Evolutionary conservation across 2,888 invertebrate species (phyloP), one percentile per base, ranked within the genome.

Genomic region (Lasioglossum calceatum): DNA sequence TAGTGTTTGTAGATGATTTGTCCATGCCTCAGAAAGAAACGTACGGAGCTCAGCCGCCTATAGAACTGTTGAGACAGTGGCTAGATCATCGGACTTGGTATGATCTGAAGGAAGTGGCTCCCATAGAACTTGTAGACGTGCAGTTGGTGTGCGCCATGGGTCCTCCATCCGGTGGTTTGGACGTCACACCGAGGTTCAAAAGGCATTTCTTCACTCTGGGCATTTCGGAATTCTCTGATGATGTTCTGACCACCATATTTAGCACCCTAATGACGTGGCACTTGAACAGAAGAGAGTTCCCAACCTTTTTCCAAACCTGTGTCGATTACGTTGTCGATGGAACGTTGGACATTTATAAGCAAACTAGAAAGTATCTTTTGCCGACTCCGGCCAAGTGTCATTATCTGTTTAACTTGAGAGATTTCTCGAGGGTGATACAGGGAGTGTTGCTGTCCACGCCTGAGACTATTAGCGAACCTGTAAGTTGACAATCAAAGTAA

Each of bases 351-450:
- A 97, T 99, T 14, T 99, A 99, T 95, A 98, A 98, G 93, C 96
- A 97, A 92, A 98, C 98, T 50, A 96, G 97, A 82, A 93, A 96
- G 44, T 97, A 97, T 95, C 96, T 99, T 82, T 95, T 99, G 76
- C 99, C 99, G 0, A 99, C 99, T 0, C 99, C 99, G 0, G 96
- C 98, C 0, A 99, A 99, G 95, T 98, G 98, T 2, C 99, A 99
- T 95, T 99, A 99, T 95, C 96, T 99, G 12, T 99, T 99, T 95
- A 99, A 99, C 96, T 96, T 99, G 90, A 96, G 99, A 91, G 99
- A 99, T 95, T 99, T 99, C 95, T 98, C 98, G 1, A 96, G 99
- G 92, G 99, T 99, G 39, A 97, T 99, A 92, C 96, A 98, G 97
- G 99, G 99, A 8, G 97, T 99, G 0, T 95, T 99, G 27, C 95